Evolutionary conservation across 1,140 invertebrate species (phyloP).

Genomic region (Cydia amplana): DNA sequence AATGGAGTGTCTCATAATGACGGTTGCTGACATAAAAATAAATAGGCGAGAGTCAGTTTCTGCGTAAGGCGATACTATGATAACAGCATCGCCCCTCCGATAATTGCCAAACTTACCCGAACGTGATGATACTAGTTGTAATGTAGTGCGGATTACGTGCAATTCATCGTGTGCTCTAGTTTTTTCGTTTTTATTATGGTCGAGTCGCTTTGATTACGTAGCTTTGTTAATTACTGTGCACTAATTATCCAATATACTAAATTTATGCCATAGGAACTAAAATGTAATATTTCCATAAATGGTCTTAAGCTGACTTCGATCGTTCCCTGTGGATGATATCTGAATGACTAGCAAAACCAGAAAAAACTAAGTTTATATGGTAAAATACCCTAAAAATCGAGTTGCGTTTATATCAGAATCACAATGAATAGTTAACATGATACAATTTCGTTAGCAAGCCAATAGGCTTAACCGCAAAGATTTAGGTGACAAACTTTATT

Average conservation of each 20-base stretch:
- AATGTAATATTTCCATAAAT: background rate
- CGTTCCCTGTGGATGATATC: too few species aligned
- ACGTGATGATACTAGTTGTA: conserved; percentile 51
- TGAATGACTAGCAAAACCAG: too few species aligned
- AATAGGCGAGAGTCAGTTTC: conserved; percentile 79
- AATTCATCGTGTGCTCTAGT: conserved; percentile 20
- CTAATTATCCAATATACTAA: background rate
- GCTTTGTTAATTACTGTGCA: conserved; percentile 34
- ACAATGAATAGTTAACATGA: background rate
- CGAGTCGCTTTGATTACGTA: conserved; percentile 35
- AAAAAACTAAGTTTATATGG: too few species aligned
- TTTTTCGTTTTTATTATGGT: conserved; percentile 8
- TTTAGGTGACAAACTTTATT: conserved; percentile 78
- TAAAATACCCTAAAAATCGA: too few species aligned
- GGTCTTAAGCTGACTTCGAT: too few species aligned
- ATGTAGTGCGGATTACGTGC: conserved; percentile 63
- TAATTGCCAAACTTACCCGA: conserved; percentile 75
- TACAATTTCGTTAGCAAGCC: conserved; percentile 45
- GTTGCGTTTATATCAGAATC: too few species aligned
- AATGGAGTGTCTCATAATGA: conserved; percentile 80
- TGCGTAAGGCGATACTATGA: conserved; percentile 80
- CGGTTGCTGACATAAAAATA: conserved; percentile 80
- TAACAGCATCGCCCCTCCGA: conserved; percentile 77
- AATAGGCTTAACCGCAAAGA: conserved; percentile 72
- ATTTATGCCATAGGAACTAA: background rate